Evolutionary conservation across 2,888 invertebrate species (phyloP), one percentile per base, ranked within the genome.

Genomic region (Aspidiotus rigidus): DNA sequence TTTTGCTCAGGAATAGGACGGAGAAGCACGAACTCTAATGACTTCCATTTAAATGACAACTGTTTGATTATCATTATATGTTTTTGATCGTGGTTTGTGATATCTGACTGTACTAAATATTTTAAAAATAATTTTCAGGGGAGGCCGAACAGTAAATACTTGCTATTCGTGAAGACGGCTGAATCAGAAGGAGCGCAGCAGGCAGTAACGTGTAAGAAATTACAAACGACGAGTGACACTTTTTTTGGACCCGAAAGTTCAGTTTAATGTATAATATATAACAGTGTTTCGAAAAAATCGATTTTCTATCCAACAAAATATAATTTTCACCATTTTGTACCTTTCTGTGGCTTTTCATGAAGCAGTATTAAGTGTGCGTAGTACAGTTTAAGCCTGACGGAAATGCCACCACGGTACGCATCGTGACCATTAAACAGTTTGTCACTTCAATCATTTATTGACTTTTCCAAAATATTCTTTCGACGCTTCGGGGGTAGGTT

Each of bases 401-500:
- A 49, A 6, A n/a, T 6, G 49, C n/a, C 11, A 49, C 49, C 49
- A 2, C 49, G n/a, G 6, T 6, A 49, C 49, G n/a, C n/a, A 13
- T 6, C 10, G 1, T n/a, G 6, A 49, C 1, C 2, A 6, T 49
- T 49, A 15, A 63, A 53, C 16, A 1, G n/a, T 17, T 64, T n/a
- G 49, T 53, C 13, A 57, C 7, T 10, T n/a, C 42, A 44, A 55
- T 72, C 61, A 73, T 56, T 73, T 72, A 71, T 75, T 75, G 9
- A 74, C 75, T 73, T 74, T 87, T 73, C 85, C 80, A 78, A 96
- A 97, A 79, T 95, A 97, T 77, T 91, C 85, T 77, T 91, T 89
- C 73, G 94, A 90, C 41, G 85, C 89, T 72, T 84, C 83, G 0
- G 93, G 92, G 78, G 86, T 87, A 0, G 96, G 95, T 77, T 94